Evolutionary conservation across 2,888 invertebrate species (phyloP), one percentile per base, ranked within the genome.

Genomic region (Atrina japonica): DNA sequence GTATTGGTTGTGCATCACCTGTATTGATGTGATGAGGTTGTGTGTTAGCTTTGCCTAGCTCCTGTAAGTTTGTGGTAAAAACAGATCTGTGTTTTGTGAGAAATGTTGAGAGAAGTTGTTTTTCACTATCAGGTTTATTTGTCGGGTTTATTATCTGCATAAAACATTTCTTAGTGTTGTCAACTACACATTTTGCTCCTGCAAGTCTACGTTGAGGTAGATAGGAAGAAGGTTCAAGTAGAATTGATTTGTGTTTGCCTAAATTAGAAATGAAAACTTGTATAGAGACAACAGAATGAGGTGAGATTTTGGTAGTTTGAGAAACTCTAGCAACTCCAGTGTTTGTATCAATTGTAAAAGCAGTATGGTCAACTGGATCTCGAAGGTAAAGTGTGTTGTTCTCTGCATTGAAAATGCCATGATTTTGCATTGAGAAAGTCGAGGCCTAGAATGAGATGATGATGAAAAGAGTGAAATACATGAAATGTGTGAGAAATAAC

Each of bases 21-120:
- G 60, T 47, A 29, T 60, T 27, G 29, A 60, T 60, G 9, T 7
- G 25, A 60, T 60, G 60, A 16, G 23, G 6, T 11, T 61, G 43
- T 16, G 35, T 47, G 25, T 45, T 27, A 9, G 61, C 49, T 29
- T 49, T 5, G 0, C 61, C 61, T 30, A 49, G 35, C 16, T 61
- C 49, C 23, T 35, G 35, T 2, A 61, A 30, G 43, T 53, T 53
- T 27, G 35, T 56, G 5, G 66, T 58, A 56, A 66, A 66, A 2
- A 30, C 47, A 3, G n/a, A 21, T 23, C 58, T 45, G n/a, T 66
- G 55, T 35, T 66, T 43, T 7, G 16, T 0, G 2, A 56, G 29
- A 64, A 64, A 41, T 21, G 3, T 9, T 11, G 11, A n/a, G 2
- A 64, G 27, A 23, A 53, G 14, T 21, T 7, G 0, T 41, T 53